Evolutionary conservation across 2,113 vertebrate genomes (phyloP), one percentile per base, ranked within the genome.

Genomic region (Lepidothrix coronata): DNA sequence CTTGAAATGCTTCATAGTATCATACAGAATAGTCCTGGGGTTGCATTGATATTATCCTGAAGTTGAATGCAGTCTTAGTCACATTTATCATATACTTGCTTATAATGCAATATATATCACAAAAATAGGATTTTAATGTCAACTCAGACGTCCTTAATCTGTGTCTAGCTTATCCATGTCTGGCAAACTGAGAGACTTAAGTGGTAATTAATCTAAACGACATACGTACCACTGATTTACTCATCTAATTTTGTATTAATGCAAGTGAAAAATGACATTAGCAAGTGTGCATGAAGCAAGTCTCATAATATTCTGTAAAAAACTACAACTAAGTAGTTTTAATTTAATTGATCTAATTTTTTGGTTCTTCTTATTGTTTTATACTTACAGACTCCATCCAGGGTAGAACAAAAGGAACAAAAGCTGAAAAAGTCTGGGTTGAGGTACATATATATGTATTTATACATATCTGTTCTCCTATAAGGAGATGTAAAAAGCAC

Each of bases 121-220:
- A 86, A 65, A 73, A 92, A 77, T 13, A 82, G 51, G 83, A 91
- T 95, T 91, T 95, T 88, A 94, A 70, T 93, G 77, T 93, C 85
- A 91, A 51, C 39, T 87, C 85, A 95, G 91, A 92, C 85, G 71
- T 91, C 39, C 41, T 94, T 97, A 96, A 95, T 93, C 89, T 84
- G 58, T 94, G 63, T 63, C 46, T 88, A 89, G 13, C 27, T 97
- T 94, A 92, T 93, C 84, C 73, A 22, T 31, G 73, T 92, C 94
- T 97, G 63, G 88, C 70, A 89, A 89, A 51, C 44, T 63, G 67
- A 91, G 92, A 94, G 83, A 96, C 75, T 97, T 96, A 95, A 92
- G 82, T 59, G 57, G 35, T 71, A 89, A 86, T 78, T 95, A 94
- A 96, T 90, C 82, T 96, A 88, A 96, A 78, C 37, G 90, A 88